Evolutionary conservation across 1,140 invertebrate species (phyloP).

Genomic region (Bactericera cockerelli): DNA sequence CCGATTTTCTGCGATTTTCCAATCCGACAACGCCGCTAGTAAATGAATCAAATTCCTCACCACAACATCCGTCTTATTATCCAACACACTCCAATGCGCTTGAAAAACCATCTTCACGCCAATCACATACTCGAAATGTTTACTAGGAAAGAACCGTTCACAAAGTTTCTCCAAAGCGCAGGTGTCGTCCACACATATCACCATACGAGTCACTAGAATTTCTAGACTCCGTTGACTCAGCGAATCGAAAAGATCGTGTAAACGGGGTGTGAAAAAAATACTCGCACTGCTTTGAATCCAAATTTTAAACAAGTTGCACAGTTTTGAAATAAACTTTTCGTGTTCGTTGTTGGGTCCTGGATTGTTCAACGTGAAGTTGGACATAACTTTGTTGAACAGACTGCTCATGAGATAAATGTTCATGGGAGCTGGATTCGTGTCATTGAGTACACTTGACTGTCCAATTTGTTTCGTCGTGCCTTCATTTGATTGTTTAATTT

Average conservation of each 20-base stretch:
- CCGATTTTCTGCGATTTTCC: too few relatives aligned
- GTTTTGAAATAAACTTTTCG: background rate
- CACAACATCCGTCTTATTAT: background rate
- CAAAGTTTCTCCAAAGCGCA: too few relatives aligned
- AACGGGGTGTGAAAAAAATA: background rate
- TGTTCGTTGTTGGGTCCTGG: slow-evolving; percentile 23
- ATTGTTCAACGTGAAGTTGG: slow-evolving; percentile 34
- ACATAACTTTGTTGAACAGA: slow-evolving; percentile 42
- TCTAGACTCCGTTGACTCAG: slow-evolving; percentile 5
- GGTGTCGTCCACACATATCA: background rate
- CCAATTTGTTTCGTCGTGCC: too few relatives aligned
- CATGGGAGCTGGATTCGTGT: too few relatives aligned
- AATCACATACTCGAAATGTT: background rate
- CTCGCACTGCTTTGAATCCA: background rate
- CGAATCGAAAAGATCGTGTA: background rate
- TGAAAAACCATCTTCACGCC: slow-evolving; percentile 18
- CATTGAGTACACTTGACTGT: too few relatives aligned
- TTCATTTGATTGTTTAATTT: too few relatives aligned
- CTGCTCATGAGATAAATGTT: slow-evolving; percentile 34
- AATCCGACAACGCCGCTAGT: background rate
- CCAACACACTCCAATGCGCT: slow-evolving; percentile 26
- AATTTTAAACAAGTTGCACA: background rate
- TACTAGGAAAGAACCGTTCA: background rate
- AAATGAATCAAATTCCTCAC: background rate
- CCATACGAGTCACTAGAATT: background rate